Evolutionary conservation across 1,140 invertebrate genomes (phyloP), one percentile per base, ranked within the genome.

Genomic region (Oncopeltus fasciatus): DNA sequence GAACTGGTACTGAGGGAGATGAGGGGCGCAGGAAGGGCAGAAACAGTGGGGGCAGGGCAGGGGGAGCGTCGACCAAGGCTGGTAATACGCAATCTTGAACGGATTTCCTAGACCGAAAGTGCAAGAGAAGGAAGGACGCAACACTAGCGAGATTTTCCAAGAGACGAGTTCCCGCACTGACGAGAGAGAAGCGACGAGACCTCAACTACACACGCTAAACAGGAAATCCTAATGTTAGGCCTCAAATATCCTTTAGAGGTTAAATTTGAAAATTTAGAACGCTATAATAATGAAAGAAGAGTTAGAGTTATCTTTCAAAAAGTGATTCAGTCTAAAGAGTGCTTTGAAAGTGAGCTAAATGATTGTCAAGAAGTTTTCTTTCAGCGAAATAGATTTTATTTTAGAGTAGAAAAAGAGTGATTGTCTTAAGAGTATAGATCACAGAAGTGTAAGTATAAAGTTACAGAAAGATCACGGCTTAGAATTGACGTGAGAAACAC

Each of bases 391-490:
- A 53, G 49, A 53, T 24, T 53, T 53, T 53, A 14, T 18, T 24
- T 18, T 53, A 53, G 49, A 53, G 49, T 53, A 53, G 49, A 53
- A 53, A 53, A 53, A 53, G 49, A 53, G 49, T 53, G 49, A 53
- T 53, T 53, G 49, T 53, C 49, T 53, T 53, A 53, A 53, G 49
- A 53, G 49, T 24, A 53, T 14, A 53, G 49, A 53, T 53, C 49
- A 53, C 49, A 53, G 49, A 47, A 53, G 49, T 53, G 49, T 53
- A 38, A 8, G 14, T 5, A 20, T 26, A 24, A 53, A 53, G 24
- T 16, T 53, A 24, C 21, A 53, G 18, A 53, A 53, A 53, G 49
- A 53, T 53, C 49, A 26, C 49, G 49, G 44, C 21, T 20, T 46
- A 24, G 49, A 53, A 53, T 53, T 53, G 49, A 53, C 49, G 24